phyloP scores from a whole-genome alignment of 2,113 vertebrate species.

The Platysteira castanea region DNA sequence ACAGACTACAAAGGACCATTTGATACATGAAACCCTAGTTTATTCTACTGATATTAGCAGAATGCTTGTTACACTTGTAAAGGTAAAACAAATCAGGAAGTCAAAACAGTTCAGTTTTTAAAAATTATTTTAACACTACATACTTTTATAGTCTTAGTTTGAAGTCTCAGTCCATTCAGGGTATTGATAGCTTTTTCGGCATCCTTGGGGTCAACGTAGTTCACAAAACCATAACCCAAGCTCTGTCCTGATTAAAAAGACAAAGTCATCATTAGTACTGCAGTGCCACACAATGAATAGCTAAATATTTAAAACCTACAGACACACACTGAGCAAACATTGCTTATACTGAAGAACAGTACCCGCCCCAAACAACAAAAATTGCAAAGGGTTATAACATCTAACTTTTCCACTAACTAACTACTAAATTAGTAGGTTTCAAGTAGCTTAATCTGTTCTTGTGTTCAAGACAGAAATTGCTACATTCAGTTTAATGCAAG shows the following conservation, averaged over 20 bases:
- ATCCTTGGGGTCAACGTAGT: conserved; percentile 96
- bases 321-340: not conserved
- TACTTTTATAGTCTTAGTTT: conserved; percentile 99
- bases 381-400: not conserved
- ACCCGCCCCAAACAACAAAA: not conserved
- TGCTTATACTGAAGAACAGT: not conserved
- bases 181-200: conserved; percentile 98
- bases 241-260: conserved; percentile 85
- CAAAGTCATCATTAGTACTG: not conserved
- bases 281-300: not conserved
- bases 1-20: not conserved
- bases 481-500: not conserved
- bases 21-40: not conserved
- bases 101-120: not conserved
- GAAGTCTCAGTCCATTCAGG: conserved; percentile 95
- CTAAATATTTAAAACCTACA: not conserved
- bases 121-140: conserved; percentile 6
- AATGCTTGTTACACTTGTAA: not conserved
- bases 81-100: not conserved
- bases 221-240: conserved; percentile 97
- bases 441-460: not conserved
- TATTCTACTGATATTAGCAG: not conserved
- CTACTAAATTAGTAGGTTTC: not conserved
- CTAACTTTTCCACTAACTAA: not conserved
- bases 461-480: not conserved